Base-by-base conservation (phyloP, 2,113 vertebrate genomes). In the Callocephalon fimbriatum region DNA sequence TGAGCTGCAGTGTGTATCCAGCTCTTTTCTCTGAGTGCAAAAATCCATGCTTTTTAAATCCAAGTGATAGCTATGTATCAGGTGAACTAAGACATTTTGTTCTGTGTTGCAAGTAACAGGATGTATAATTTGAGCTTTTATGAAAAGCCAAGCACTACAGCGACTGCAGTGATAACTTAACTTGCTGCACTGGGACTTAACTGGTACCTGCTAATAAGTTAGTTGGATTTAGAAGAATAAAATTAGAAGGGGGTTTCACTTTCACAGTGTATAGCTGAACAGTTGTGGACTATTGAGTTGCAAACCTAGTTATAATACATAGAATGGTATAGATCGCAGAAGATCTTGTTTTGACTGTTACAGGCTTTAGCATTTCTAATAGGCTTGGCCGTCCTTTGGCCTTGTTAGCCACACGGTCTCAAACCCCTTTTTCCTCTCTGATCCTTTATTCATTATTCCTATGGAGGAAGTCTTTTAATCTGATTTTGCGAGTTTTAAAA, bases 241-340 rank as follows among this genome's bases (percentile, higher is more conserved):
- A 95, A 97, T 96, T 68, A 91, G 84, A 58, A 58, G 65, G 54
- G 62, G 10, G 37, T 93, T 97, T 96, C 72, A 70, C 88, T 95
- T 93, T 94, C 59, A 76, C 66, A 94, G 86, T 72, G 74, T 82
- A 75, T 85, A 90, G 92, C 93, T 96, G 82, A 92, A 97, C 86
- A 97, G 87, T 54, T 95, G 56, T 89, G 97, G 92, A 88, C 89
- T 93, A 90, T 96, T 96, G 95, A 94, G 77, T 88, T 95, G 59
- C 88, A 97, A 95, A 96, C 95, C 95, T 61, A 90, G 62, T 87
- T 96, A 38, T 70, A 95, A 95, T 80, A 74, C 73, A 78, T 38
- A 79, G 72, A 83, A 71, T 91, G 95, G 93, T 95, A 16, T 75
- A 95, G 87, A 93, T 83, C 81, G 97, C 91, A 66, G 72, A 88